Percentiles rank a stretch among this genome's conserved stretches.
Evolutionary conservation across 2,888 invertebrate species (phyloP).

Genomic region (Macropis europaea): DNA sequence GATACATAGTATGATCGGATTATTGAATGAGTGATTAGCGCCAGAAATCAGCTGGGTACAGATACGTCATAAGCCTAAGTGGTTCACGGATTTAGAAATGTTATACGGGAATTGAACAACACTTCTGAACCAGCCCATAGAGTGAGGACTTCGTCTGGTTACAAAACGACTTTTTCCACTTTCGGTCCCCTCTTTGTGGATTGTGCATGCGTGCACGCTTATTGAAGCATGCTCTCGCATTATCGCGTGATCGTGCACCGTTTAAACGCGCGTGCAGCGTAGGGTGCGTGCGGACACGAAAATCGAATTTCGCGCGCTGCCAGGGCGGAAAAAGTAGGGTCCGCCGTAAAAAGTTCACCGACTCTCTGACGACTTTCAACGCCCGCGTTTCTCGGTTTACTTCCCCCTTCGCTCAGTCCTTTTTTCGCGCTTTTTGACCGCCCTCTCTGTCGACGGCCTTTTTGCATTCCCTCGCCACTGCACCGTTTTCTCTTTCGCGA

Average conservation of each 20-base stretch:
- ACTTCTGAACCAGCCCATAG: too few relatives aligned
- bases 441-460: not conserved
- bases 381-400: not conserved
- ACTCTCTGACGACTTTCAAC: slow-evolving; percentile 30
- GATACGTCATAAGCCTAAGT: too few relatives aligned
- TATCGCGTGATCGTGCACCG: slow-evolving; percentile 37
- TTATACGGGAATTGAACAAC: too few relatives aligned
- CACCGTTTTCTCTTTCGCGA: not conserved
- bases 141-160: slow-evolving; percentile 33
- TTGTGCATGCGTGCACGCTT: slow-evolving; percentile 19
- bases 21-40: too few relatives aligned
- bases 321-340: slow-evolving; percentile 36
- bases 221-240: slow-evolving; percentile 46
- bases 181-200: slow-evolving; percentile 42
- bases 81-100: too few relatives aligned
- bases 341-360: slow-evolving; percentile 37
- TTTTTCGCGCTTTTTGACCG: not conserved
- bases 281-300: slow-evolving; percentile 42
- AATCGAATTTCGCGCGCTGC: slow-evolving; percentile 55
- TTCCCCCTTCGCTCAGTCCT: not conserved
- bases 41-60: too few relatives aligned
- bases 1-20: too few relatives aligned
- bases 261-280: slow-evolving; percentile 1
- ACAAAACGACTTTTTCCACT: too few relatives aligned
- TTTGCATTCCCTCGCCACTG: not conserved